Evolutionary conservation across 2,888 invertebrate species (phyloP).

Genomic region (Hipparchia sbordonii): DNA sequence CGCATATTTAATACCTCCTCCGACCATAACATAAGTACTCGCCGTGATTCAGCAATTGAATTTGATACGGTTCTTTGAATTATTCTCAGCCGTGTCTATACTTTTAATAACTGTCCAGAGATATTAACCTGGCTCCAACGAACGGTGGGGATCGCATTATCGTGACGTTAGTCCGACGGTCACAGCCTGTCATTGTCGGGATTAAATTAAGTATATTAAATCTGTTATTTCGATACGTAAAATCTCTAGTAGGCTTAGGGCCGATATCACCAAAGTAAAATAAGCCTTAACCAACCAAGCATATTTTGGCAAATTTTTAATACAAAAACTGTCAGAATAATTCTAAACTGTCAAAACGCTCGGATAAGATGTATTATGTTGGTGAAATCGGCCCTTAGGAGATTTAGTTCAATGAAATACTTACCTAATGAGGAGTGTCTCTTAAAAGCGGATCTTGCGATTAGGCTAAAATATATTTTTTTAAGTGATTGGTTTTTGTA

Average conservation of each 20-base stretch:
- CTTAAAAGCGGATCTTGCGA: background rate
- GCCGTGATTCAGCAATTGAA: slow-evolving; percentile 9
- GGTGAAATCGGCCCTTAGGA: background rate
- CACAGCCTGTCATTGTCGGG: slow-evolving; percentile 58
- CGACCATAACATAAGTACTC: background rate
- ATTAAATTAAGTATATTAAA: slow-evolving; percentile 75
- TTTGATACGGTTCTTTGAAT: slow-evolving; percentile 12
- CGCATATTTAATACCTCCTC: background rate
- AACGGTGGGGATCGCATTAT: slow-evolving; percentile 11
- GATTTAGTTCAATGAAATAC: slow-evolving; percentile 5
- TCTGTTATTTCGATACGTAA: slow-evolving; percentile 64
- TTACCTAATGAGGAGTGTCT: background rate
- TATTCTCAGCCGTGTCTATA: background rate
- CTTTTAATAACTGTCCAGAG: slow-evolving; percentile 15
- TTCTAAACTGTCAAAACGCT: too few relatives aligned
- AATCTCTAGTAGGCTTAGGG: slow-evolving; percentile 23
- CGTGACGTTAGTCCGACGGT: slow-evolving; percentile 61
- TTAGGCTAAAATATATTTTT: background rate
- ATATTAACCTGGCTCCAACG: slow-evolving; percentile 19
- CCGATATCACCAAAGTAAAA: too few relatives aligned
- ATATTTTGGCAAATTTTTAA: too few relatives aligned
- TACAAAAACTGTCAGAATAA: too few relatives aligned
- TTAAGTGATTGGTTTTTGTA: too few relatives aligned
- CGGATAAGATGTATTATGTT: too few relatives aligned
- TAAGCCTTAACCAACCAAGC: too few relatives aligned